Evolutionary conservation across 37 sponge, comb jelly and placozoan species (phyloP).

Genomic region (Haliclona indistincta): DNA sequence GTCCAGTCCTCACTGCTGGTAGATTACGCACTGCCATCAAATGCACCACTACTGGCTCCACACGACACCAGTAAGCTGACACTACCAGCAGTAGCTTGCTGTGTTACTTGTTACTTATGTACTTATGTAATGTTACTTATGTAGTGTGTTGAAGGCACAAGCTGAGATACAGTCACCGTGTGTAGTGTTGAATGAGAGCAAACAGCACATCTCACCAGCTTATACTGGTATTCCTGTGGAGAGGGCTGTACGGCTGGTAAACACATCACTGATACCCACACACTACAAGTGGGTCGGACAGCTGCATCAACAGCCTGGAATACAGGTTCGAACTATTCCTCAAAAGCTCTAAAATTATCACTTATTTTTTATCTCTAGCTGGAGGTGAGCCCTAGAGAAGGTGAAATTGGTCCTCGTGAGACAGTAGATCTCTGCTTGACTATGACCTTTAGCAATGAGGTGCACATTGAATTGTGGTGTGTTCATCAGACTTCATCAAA

Average conservation of each 20-base stretch:
- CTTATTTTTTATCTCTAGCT: not conserved
- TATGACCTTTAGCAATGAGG: slow-evolving; percentile 47
- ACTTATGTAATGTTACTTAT: not conserved
- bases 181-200: slow-evolving; percentile 35
- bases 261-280: slow-evolving; percentile 57
- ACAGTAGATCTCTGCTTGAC: slow-evolving; percentile 11
- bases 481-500: not conserved
- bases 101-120: not conserved
- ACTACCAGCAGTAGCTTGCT: not conserved
- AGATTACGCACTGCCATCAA: not conserved
- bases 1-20: not conserved
- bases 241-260: slow-evolving; percentile 30
- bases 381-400: slow-evolving; percentile 31
- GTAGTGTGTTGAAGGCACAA: slow-evolving; percentile 44
- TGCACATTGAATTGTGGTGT: not conserved
- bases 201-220: slow-evolving; percentile 37
- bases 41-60: not conserved
- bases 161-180: slow-evolving; percentile 74
- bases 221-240: slow-evolving; percentile 33
- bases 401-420: slow-evolving; percentile 47
- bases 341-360: not conserved
- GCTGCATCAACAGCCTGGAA: no score
- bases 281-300: slow-evolving; percentile 65
- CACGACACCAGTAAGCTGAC: not conserved
- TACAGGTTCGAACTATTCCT: no score